These are phyloP conservation scores for Plotosus lineatus DNA, from an alignment of 2,113 vertebrate genomes.

Conservation along the genomic window DNA sequence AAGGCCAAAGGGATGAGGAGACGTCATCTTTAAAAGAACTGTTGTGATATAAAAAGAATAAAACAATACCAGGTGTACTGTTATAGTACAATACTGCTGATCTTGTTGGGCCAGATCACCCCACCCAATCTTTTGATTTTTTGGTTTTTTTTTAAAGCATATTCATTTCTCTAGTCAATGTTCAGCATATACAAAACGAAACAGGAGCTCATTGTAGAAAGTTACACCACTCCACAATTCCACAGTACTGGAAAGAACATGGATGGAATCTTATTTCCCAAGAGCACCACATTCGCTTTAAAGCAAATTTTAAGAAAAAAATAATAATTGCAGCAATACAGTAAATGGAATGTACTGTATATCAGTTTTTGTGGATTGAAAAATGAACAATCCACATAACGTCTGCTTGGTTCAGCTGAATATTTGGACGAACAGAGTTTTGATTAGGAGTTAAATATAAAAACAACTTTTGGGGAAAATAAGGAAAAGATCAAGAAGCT, in stretches of 20 bases:
- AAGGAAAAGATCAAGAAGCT: background rate
- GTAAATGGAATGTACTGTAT: background rate
- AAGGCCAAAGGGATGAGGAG: too few species aligned
- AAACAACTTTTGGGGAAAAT: background rate
- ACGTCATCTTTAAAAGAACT: too few species aligned
- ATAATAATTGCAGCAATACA: background rate
- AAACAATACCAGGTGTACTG: too few species aligned
- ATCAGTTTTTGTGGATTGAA: too few species aligned
- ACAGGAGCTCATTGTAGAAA: background rate
- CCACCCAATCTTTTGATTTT: background rate
- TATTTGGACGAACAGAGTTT: background rate
- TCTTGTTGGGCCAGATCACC: background rate
- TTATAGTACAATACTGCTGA: too few species aligned
- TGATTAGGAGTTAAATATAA: background rate
- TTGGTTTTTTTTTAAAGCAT: background rate
- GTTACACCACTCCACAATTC: background rate
- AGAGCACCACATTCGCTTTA: background rate
- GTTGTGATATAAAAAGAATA: too few species aligned
- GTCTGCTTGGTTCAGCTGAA: slow-evolving; percentile 8
- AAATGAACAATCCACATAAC: too few species aligned
- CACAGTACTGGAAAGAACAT: background rate
- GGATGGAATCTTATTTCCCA: background rate
- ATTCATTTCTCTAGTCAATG: background rate
- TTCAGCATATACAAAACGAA: too few species aligned
- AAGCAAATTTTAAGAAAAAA: background rate